phyloP scores from a whole-genome alignment of 1,140 invertebrate genomes.

The Heliconius congener region DNA sequence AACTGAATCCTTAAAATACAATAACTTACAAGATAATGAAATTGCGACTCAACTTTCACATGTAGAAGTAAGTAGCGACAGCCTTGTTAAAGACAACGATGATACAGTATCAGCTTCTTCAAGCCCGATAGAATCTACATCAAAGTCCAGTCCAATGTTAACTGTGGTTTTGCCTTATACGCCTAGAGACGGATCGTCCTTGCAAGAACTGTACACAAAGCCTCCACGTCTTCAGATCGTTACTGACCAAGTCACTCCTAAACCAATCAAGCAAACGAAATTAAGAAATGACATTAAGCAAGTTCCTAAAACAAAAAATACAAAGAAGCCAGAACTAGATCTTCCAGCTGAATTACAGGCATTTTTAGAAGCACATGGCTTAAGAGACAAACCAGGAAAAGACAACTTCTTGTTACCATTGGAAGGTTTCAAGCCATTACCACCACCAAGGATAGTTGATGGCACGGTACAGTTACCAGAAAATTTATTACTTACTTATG shows the following conservation, averaged over 20 bases:
- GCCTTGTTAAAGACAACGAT: not conserved
- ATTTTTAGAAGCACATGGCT: conserved; percentile 68
- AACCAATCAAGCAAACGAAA: conserved; percentile 56
- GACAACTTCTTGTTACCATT: conserved; percentile 70
- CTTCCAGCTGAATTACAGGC: conserved; percentile 67
- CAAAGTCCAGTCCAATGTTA: conserved; percentile 58
- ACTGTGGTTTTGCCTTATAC: conserved; percentile 74
- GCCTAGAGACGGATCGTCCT: conserved; percentile 69
- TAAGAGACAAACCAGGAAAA: conserved; percentile 63
- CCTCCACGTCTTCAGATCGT: conserved; percentile 68
- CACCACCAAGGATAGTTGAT: conserved; percentile 67
- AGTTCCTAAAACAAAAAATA: conserved; percentile 48
- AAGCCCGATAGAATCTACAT: conserved; percentile 53
- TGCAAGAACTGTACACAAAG: conserved; percentile 74
- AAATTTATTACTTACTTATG: conserved; percentile 71
- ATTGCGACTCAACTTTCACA: conserved; percentile 43
- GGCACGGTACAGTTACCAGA: conserved; percentile 69
- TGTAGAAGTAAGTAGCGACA: not conserved
- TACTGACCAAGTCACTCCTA: conserved; percentile 64
- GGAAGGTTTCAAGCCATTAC: conserved; percentile 72
- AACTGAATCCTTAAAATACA: conserved; percentile 44
- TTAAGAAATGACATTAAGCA: conserved; percentile 46
- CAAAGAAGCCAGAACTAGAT: conserved; percentile 53
- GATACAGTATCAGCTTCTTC: conserved; percentile 18
- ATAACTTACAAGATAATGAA: conserved; percentile 58